Evolutionary conservation across 1,140 invertebrate genomes (phyloP), one percentile per base, ranked within the genome.

Genomic region (Whitmania pigra): DNA sequence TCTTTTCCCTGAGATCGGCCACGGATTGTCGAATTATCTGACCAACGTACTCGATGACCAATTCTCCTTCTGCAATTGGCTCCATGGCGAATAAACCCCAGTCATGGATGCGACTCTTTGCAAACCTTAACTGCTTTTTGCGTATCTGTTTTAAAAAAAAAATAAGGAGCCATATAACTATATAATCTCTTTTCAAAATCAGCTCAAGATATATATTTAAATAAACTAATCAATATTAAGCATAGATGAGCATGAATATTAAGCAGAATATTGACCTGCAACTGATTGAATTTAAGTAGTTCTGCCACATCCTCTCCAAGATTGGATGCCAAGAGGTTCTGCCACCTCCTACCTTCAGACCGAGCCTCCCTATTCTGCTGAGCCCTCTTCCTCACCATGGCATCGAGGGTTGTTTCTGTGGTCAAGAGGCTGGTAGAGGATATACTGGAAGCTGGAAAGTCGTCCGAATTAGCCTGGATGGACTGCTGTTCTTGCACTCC

Each of bases 1-100:
- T 89, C 71, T 89, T 88, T 84, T 99, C 97, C 27, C 96, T 84
- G 57, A 92, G 82, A 84, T 99, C 96, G 43, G 95, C 96, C 29
- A 99, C 89, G 43, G 91, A 87, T 36, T 93, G 92, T 71, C 97
- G 87, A 71, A 99, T 88, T 87, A 91, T 91, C 84, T 97, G 92
- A 0, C 97, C 97, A 68, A 98, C 94, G 81, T 99, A 99, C 82
- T 99, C 97, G 71, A 99, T 97, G 66, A 99, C 96, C 94, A 99
- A 97, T 84, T 99, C 94, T 81, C 99, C 96, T 1, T 93, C 92
- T 9, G 93, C 93, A 75, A 99, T 98, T 17, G 94, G 92, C 83
- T 99, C 96, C 88, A 97, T 88, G 0, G 97, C 95, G 84, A 98
- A 99, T 25, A 99, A 82, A 66, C 97, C 97, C 96, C 96, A 99